A percentile compares a stretch with the other conserved stretches of the same genome.
Evolutionary conservation across 2,113 vertebrate genomes (phyloP).

Genomic region (Centropus unirufus): DNA sequence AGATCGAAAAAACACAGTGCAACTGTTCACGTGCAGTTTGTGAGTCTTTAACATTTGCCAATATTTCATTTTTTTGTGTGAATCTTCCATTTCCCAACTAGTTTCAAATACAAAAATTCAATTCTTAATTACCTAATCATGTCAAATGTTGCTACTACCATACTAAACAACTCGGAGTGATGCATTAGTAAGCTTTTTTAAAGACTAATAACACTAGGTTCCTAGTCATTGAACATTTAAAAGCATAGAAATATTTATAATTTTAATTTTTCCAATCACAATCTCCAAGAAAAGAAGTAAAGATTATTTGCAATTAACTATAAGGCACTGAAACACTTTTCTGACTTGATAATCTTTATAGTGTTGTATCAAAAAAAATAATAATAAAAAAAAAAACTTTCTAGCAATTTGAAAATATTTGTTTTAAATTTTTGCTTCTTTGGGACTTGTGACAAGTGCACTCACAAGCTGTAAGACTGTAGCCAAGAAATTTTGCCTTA

Average conservation of each 20-base stretch:
- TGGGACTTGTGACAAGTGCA: not conserved
- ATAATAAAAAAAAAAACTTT: not conserved
- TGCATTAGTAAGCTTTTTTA: not conserved
- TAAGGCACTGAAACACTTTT: not conserved
- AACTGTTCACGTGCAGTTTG: not conserved
- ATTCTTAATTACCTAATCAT: not conserved
- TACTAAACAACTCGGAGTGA: not conserved
- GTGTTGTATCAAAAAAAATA: rapidly evolving
- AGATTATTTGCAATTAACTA: not conserved
- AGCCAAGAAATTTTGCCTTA: not conserved
- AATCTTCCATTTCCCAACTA: not conserved
- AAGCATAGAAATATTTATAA: not conserved
- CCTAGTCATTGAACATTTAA: not conserved
- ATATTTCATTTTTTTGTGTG: not conserved
- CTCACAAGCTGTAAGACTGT: not conserved
- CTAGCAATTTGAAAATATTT: not conserved
- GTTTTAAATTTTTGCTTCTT: not conserved
- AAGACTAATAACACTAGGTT: not conserved
- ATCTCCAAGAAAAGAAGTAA: not conserved
- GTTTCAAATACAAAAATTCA: not conserved
- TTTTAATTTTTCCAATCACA: not conserved
- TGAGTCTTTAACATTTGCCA: not conserved
- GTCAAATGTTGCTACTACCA: not conserved
- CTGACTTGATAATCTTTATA: not conserved
- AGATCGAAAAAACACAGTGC: not conserved